Evolutionary conservation across 2,888 invertebrate genomes (phyloP).

Genomic region (Aleiodes alternator): DNA sequence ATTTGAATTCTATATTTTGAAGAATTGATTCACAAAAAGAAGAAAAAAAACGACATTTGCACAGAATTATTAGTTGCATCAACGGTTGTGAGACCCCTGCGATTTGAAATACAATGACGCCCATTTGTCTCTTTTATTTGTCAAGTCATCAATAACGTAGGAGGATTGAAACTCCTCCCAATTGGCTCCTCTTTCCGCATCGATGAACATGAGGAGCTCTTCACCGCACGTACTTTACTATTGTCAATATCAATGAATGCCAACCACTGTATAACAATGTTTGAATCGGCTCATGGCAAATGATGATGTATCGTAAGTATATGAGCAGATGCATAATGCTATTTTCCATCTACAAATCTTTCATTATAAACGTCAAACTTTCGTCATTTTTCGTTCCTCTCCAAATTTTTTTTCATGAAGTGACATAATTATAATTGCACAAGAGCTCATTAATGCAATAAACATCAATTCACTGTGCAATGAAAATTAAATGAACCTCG

Average conservation of each 20-base stretch:
- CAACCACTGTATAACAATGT: conserved; percentile 13
- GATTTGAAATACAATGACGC: conserved; percentile 3
- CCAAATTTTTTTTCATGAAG: not conserved
- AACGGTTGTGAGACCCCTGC: not conserved
- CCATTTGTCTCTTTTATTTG: conserved; percentile 47
- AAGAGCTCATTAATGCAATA: not conserved
- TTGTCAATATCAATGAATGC: conserved; percentile 23
- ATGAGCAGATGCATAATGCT: conserved; percentile 18
- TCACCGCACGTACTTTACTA: conserved; percentile 57
- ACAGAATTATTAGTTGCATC: not conserved
- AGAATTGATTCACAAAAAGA: not conserved
- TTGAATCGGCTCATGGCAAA: conserved; percentile 12
- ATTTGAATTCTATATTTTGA: no score
- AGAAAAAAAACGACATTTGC: not conserved
- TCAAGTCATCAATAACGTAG: conserved; percentile 65
- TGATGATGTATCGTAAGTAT: conserved; percentile 35
- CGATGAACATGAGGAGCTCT: conserved; percentile 52
- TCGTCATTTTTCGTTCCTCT: not conserved
- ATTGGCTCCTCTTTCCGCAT: conserved; percentile 51
- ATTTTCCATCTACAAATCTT: not conserved
- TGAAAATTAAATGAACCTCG: conserved; percentile 2
- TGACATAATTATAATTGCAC: not conserved
- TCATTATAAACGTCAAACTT: not conserved
- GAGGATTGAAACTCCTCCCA: conserved; percentile 63
- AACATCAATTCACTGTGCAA: conserved; percentile 1